phyloP scores from a whole-genome alignment of 2,797 vertebrate genomes.

The Myiotriccus ornatus region DNA sequence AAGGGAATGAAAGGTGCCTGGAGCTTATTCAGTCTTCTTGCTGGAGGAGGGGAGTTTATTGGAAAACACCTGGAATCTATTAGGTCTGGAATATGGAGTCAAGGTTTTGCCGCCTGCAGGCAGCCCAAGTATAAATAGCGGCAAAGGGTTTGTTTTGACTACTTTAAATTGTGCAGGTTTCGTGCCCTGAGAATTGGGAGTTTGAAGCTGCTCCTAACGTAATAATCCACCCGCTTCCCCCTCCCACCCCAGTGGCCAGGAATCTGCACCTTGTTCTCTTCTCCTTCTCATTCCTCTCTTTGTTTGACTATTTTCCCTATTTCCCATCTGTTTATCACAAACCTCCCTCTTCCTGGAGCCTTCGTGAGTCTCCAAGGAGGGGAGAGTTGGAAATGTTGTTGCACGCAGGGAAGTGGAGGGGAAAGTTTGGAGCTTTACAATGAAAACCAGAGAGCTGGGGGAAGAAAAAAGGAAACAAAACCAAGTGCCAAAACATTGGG shows the following conservation, averaged over 20 bases:
- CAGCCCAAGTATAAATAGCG: slow-evolving; percentile 75
- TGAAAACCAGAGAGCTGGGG: not conserved
- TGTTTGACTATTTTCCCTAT: slow-evolving; percentile 69
- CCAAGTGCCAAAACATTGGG: not conserved
- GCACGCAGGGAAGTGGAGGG: slow-evolving; percentile 41
- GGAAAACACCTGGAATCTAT: slow-evolving; percentile 78
- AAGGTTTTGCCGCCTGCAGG: slow-evolving; percentile 73
- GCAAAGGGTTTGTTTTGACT: slow-evolving; percentile 78
- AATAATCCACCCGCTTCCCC: slow-evolving; percentile 49
- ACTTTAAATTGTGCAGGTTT: slow-evolving; percentile 78
- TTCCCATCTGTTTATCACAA: slow-evolving; percentile 72
- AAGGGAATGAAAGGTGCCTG: not conserved
- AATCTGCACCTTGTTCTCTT: slow-evolving; percentile 71
- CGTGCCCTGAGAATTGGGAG: slow-evolving; percentile 75
- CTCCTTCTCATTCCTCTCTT: slow-evolving; percentile 61
- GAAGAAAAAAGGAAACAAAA: not conserved
- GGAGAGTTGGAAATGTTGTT: slow-evolving; percentile 50
- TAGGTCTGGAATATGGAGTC: slow-evolving; percentile 68
- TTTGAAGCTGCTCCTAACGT: slow-evolving; percentile 72
- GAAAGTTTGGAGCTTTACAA: slow-evolving; percentile 41
- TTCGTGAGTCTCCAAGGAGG: slow-evolving; percentile 51
- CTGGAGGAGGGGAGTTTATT: slow-evolving; percentile 63
- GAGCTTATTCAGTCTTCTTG: slow-evolving; percentile 1
- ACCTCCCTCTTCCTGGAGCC: slow-evolving; percentile 64
- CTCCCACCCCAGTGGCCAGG: slow-evolving; percentile 42